A percentile compares a stretch with the other conserved stretches of the same genome.
Evolutionary conservation across 2,888 invertebrate genomes (phyloP).

Genomic region (Aleiodes testaceus): DNA sequence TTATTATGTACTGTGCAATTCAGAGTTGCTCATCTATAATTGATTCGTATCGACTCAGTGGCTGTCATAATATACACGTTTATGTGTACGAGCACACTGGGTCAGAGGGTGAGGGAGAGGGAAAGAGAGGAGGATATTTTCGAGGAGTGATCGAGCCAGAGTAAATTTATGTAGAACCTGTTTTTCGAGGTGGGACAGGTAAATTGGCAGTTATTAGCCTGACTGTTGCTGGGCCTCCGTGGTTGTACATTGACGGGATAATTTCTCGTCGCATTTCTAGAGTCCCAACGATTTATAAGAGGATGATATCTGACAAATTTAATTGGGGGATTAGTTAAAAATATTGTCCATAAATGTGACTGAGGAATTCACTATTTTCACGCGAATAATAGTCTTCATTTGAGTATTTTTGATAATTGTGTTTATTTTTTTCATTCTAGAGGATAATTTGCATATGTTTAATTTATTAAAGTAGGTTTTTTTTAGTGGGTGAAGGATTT

Average conservation of each 20-base stretch:
- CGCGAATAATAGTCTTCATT: too few relatives aligned
- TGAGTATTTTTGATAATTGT: too few relatives aligned
- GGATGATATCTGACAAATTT: conserved; percentile 13
- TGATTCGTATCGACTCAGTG: conserved; percentile 61
- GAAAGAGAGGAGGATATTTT: conserved; percentile 24
- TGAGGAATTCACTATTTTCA: neutral
- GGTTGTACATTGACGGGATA: conserved; percentile 47
- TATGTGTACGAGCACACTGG: conserved; percentile 29
- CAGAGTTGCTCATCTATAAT: conserved; percentile 54
- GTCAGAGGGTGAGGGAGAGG: conserved; percentile 31
- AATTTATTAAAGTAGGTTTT: too few relatives aligned
- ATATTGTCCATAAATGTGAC: conserved; percentile 13
- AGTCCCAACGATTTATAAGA: neutral
- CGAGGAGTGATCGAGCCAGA: conserved; percentile 54
- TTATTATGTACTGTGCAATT: conserved; percentile 8
- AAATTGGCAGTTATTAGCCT: conserved; percentile 67
- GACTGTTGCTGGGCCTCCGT: conserved; percentile 52
- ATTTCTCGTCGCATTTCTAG: conserved; percentile 43
- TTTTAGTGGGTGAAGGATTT: neutral
- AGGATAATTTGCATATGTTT: too few relatives aligned
- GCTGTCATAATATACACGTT: conserved; percentile 63
- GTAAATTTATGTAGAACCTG: conserved; percentile 65
- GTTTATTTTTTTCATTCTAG: too few relatives aligned
- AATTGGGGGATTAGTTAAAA: conserved; percentile 23
- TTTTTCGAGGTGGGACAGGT: conserved; percentile 61